phyloP scores from a whole-genome alignment of 2,113 vertebrate species.

The Ifrita kowaldi region DNA sequence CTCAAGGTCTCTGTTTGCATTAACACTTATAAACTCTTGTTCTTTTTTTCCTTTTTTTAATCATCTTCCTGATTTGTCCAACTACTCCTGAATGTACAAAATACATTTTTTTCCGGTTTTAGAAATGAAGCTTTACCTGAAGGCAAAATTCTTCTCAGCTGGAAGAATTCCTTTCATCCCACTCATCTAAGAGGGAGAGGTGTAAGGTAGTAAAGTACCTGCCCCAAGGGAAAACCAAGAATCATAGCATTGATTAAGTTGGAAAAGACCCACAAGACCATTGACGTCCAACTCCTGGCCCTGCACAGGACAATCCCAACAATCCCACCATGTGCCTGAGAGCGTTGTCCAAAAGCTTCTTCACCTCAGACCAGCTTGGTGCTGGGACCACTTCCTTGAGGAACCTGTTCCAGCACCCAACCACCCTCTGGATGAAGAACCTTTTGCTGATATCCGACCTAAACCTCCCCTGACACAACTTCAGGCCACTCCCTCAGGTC shows the following conservation, averaged over 20 bases:
- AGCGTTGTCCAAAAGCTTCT: background rate
- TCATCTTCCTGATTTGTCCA: background rate
- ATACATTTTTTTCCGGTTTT: background rate
- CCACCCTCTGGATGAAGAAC: background rate
- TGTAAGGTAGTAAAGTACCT: background rate
- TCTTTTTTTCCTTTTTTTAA: background rate
- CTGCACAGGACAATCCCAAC: background rate
- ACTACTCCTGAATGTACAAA: rapidly evolving
- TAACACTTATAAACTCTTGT: background rate
- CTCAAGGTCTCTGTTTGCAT: background rate
- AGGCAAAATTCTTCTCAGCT: background rate
- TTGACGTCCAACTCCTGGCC: background rate
- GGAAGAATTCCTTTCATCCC: rapidly evolving
- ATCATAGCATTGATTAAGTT: background rate
- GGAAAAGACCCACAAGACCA: background rate
- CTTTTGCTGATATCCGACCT: background rate
- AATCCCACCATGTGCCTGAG: background rate
- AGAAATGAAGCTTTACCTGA: background rate
- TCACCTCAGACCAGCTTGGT: background rate
- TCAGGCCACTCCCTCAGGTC: background rate
- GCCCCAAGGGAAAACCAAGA: background rate
- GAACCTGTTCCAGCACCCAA: background rate
- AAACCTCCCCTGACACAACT: background rate
- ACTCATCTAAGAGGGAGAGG: background rate
- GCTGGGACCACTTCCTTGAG: background rate